Base-by-base conservation (phyloP, 2,888 invertebrate species). In the Sarcophaga subvicina region DNA sequence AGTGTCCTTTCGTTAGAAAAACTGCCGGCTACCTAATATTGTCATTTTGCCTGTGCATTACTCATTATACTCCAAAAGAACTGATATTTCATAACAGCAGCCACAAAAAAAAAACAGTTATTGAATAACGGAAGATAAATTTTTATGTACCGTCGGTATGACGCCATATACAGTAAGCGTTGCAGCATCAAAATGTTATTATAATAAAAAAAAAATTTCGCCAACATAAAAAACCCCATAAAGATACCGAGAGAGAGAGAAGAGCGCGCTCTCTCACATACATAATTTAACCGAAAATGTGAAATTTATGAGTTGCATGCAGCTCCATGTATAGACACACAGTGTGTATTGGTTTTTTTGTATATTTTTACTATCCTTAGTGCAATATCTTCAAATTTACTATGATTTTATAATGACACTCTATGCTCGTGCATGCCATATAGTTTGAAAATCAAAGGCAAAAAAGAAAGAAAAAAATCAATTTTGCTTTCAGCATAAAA, bases 101-200 rank as follows among this genome's bases (percentile, higher is more conserved):
- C 54, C 12, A 54, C 54, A 67, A 60, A 47, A 14, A 66, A 37
- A 37, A 22, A 10, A 62, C 4, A 70, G 62, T 37, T 37, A 37
- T 8, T 37, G 37, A 78, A 27, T 5, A 76, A 6, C n/a, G 62
- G 69, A 20, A 47, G 25, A 69, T 49, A 63, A 37, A 70, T 63
- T 70, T 75, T 69, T 49, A 69, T 62, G 73, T 37, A 75, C 14
- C 67, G 80, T n/a, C 80, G 62, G 20, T 37, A 76, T 81, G 81
- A 76, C 76, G 81, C 75, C 63, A 67, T 45, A 64, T 54, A 14
- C 70, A 79, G 12, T 49, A n/a, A 47, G 69, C 60, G 47, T 70
- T 79, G 70, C 49, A 79, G 62, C 70, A 79, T 49, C 63, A 27
- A 54, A 12, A 78, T 54, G 54, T 60, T 60, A 17, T 70, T 70